phyloP scores from a whole-genome alignment of 2,797 vertebrate genomes.

The Amphiprion clarkii region DNA sequence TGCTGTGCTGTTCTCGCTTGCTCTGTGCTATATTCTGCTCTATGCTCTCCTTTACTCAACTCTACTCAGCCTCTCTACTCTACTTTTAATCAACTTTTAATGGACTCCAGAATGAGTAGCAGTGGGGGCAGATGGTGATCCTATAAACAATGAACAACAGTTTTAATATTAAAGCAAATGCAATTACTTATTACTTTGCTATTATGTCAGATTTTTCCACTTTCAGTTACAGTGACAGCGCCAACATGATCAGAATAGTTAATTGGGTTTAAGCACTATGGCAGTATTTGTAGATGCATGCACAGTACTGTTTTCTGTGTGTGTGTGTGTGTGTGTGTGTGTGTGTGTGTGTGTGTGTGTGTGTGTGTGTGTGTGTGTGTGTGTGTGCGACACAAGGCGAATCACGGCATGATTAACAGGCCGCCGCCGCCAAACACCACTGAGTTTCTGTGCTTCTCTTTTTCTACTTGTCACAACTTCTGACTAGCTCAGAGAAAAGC shows the following conservation, averaged over 20 bases:
- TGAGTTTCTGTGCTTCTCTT: constrained; percentile 14
- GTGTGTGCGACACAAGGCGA: neutral
- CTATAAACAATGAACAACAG: neutral
- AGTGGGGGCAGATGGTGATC: neutral
- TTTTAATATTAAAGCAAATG: neutral
- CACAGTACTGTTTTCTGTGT: neutral
- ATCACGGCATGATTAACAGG: constrained; percentile 29
- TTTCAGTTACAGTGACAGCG: neutral
- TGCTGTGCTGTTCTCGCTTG: neutral
- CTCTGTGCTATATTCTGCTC: neutral
- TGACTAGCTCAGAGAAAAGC: constrained; percentile 27
- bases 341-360: too few relatives aligned
- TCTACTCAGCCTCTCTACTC: neutral
- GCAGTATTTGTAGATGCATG: neutral
- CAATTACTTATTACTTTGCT: neutral
- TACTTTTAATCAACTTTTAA: constrained; percentile 10
- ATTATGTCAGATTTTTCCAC: too few relatives aligned
- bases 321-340: neutral
- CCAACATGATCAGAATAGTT: neutral
- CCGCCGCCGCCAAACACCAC: neutral
- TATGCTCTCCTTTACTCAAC: neutral
- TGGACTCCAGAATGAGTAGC: constrained; percentile 11
- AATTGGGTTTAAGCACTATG: neutral
- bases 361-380: neutral
- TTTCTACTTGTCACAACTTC: constrained; percentile 41